phyloP scores from a whole-genome alignment of 2,888 invertebrate genomes.

The Frankliniella fusca region DNA sequence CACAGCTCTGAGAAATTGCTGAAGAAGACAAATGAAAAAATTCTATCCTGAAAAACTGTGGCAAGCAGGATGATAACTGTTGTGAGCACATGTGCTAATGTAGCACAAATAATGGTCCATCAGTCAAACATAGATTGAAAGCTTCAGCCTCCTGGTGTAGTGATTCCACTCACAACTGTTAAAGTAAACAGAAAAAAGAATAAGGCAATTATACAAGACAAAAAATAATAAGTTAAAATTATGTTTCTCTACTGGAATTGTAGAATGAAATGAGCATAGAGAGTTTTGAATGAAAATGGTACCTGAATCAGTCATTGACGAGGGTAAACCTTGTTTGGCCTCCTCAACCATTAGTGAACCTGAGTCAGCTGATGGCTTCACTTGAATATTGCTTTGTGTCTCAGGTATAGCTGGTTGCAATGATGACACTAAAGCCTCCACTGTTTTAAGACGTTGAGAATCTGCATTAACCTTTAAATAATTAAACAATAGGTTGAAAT shows the following conservation, averaged over 20 bases:
- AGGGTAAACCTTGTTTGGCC: neutral
- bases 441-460: neutral
- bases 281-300: neutral
- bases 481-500: neutral
- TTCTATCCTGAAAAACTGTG: neutral
- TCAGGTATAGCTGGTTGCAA: neutral
- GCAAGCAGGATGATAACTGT: constrained; percentile 2
- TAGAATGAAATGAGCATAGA: too few relatives aligned
- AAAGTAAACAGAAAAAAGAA: neutral
- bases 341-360: neutral
- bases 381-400: neutral
- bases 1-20: neutral
- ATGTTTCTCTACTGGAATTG: too few relatives aligned
- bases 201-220: neutral
- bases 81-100: constrained; percentile 5
- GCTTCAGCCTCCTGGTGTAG: constrained; percentile 1
- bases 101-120: neutral
- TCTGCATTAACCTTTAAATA: neutral
- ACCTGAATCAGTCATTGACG: neutral
- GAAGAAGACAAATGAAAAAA: too few relatives aligned
- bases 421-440: neutral
- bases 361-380: neutral
- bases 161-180: neutral
- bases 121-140: neutral
- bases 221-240: too few relatives aligned